A percentile compares a stretch with the other conserved stretches of the same genome.
These are phyloP conservation scores for Cheilosia vernalis DNA, from an alignment of 2,888 invertebrate genomes.

Conservation along the genomic window DNA sequence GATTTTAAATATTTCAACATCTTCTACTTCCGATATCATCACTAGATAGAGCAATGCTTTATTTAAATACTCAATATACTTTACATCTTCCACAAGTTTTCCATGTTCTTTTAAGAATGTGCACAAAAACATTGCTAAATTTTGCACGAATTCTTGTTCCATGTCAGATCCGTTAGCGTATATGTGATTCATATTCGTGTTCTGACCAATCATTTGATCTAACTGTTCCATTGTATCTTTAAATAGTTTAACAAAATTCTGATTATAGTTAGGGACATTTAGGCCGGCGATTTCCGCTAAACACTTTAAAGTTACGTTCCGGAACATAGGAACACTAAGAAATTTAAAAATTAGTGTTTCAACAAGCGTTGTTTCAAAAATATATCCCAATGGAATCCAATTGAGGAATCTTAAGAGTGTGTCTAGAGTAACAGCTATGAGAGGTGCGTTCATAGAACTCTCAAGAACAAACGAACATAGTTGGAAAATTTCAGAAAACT, in stretches of 20 bases:
- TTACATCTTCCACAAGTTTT: constrained; percentile 92
- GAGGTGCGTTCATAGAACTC: constrained; percentile 97
- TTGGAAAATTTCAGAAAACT: constrained; percentile 99
- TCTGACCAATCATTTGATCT: constrained; percentile 94
- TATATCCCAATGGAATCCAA: constrained; percentile 99
- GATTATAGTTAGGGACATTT: constrained; percentile 94
- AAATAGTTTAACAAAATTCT: constrained; percentile 95
- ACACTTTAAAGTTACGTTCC: constrained; percentile 99
- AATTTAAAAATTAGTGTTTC: constrained; percentile 98
- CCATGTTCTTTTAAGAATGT: constrained; percentile 98
- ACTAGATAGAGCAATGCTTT: constrained; percentile 94
- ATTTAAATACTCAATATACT: constrained; percentile 89
- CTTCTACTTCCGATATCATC: constrained; percentile 98
- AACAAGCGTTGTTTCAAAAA: constrained; percentile 99
- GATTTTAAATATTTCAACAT: constrained; percentile 99
- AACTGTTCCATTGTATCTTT: constrained; percentile 96
- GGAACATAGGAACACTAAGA: constrained; percentile 97
- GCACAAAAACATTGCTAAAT: constrained; percentile 97
- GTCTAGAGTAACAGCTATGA: constrained; percentile 97
- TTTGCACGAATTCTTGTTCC: constrained; percentile 99
- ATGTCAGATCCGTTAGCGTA: constrained; percentile 97
- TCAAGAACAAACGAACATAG: constrained; percentile 99
- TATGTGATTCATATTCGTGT: constrained; percentile 96
- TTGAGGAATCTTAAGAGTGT: constrained; percentile 98
- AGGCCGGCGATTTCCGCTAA: constrained; percentile 98